Base-by-base conservation (phyloP, 1,140 invertebrate genomes). In the Calephelis nemesis region DNA sequence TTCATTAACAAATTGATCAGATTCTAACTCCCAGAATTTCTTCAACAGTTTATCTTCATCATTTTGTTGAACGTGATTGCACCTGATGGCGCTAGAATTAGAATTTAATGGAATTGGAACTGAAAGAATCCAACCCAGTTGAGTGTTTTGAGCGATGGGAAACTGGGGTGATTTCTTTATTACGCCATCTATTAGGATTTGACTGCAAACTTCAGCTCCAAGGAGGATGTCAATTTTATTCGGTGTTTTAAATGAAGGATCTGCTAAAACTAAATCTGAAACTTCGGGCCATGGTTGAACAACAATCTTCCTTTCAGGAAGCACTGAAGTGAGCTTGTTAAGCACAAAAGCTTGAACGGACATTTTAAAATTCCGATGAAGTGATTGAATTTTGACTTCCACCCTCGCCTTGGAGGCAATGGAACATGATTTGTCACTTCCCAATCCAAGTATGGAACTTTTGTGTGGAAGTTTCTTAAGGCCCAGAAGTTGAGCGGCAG, bases 171-270 rank as follows among this genome's bases (percentile, higher is more conserved):
- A 47, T 40, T 30, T 39, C 30, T 45, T 54, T 7, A 60, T 39
- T 60, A 70, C 40, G 10, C 47, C 58, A 42, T 66, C 62, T 7
- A 62, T 12, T 5, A 65, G 42, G 30, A 66, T 70, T 52, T 30
- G 52, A 8, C n/a, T 50, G 42, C 47, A 70, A 4, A 50, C 19
- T 39, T 70, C 68, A n/a, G 63, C 63, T 42, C 63, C 68, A 6
- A 65, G 49, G 4, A 70, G 63, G 1, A 62, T 62, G 3, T 70
- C 68, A 52, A 69, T 48, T 45, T 62, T 63, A 19, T 69, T 69
- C 45, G 68, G 68, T 2, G 52, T 50, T 54, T n/a, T 42, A 54
- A 64, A 69, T 48, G 49, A 42, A 4, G 68, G 68, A 69, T 69
- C 68, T 10, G 68, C 68, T 13, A 69, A 69, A 30, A 45, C 12